phyloP scores from a whole-genome alignment of 2,888 invertebrate species.

The Chloroclysta siterata region DNA sequence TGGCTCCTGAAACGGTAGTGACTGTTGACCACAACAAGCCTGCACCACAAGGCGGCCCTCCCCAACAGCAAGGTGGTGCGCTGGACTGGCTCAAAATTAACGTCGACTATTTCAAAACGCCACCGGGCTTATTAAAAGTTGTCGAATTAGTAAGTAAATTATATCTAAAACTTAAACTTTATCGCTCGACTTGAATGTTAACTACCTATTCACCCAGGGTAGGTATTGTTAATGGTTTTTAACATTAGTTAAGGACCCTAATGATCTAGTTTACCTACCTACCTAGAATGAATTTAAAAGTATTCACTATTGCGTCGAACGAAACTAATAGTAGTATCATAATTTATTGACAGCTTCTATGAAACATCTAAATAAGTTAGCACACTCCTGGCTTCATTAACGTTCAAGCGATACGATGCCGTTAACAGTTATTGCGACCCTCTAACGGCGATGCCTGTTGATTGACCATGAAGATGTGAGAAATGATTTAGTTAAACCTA shows the following conservation, averaged over 20 bases:
- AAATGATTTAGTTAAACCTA: conserved; percentile 9
- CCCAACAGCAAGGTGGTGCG: conserved; percentile 81
- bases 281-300: background rate
- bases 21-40: conserved; percentile 89
- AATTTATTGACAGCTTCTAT: no score
- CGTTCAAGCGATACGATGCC: conserved; percentile 36
- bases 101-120: conserved; percentile 91
- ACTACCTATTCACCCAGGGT: background rate
- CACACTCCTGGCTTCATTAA: conserved; percentile 25
- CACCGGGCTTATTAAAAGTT: conserved; percentile 93
- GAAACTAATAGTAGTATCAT: background rate
- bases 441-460: conserved; percentile 39
- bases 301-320: background rate
- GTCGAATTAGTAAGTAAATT: conserved; percentile 89
- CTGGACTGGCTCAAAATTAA: conserved; percentile 91
- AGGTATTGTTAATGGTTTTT: conserved; percentile 9
- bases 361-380: background rate
- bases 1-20: conserved; percentile 94
- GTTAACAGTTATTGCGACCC: conserved; percentile 41
- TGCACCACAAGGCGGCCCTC: conserved; percentile 63
- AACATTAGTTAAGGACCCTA: conserved; percentile 4
- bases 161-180: conserved; percentile 10
- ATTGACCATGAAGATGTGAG: conserved; percentile 30
- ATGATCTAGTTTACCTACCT: background rate
- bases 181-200: conserved; percentile 4